Base-by-base conservation (phyloP, 2,113 vertebrate genomes). In the Poecilia latipinna region DNA sequence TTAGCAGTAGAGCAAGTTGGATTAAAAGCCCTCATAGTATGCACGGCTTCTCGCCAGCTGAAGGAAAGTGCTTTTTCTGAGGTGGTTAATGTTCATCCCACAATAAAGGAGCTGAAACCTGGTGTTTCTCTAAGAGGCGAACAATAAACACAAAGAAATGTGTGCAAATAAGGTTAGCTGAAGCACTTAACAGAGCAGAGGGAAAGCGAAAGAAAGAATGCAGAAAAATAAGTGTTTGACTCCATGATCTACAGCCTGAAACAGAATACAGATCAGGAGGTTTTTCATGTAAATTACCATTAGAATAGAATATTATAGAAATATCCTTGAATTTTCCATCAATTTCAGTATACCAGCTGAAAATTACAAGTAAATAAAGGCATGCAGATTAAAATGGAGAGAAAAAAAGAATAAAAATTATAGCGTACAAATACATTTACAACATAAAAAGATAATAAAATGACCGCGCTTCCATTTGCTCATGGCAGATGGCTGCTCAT, bases 21-120 rank as follows among this genome's bases (percentile, higher is more conserved):
- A 62, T 80, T 64, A 66, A 80, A 86, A 70, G 75, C 70, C 26
- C 32, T 74, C 42, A 51, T 32, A 28, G 33, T 35, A 35, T 31
- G 32, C 54, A 61, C 64, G 12, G 69, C 44, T 65, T 74, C 61
- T n/a, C 15, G 24, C 42, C 72, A 70, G 33, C 61, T 71, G 29
- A 81, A 75, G 37, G n/a, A 77, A 79, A 82, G 62, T 65, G 68
- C 8, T 62, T 32, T 67, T 65, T 78, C 64, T 79, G 24, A 65
- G 67, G 82, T 80, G 71, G 80, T 80, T 82, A 17, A 82, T 65
- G 80, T 73, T 82, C 60, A 26, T 68, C 63, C 79, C 70, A 79
- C 75, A 82, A 76, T 57, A 75, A 35, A 79, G 72, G 74, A 86
- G 72, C 72, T 75, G 79, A 82, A 86, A 88, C 70, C 70, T 60